Conservation (phyloP, 2,113 vertebrate genomes). For the Gymnorhina tibicen region DNA sequence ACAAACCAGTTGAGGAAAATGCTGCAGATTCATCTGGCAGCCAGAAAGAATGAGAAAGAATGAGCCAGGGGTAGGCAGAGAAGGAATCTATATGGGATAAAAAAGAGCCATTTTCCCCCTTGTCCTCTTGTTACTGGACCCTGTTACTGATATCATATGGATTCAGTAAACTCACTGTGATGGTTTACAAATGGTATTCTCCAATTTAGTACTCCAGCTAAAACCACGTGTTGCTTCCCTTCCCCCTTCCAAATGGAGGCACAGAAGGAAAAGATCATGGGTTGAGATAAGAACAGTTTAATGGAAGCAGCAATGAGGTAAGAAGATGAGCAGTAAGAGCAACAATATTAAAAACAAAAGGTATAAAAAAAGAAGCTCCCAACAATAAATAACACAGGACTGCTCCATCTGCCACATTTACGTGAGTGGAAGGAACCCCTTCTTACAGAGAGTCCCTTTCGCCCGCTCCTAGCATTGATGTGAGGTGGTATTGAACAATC, state of each 20-base stretch:
- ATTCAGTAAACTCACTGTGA: background rate
- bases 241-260: no score
- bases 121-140: background rate
- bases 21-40: background rate
- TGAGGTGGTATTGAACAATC: background rate
- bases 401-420: background rate
- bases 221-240: background rate
- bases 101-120: background rate
- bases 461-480: background rate
- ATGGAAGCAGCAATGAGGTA: background rate
- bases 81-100: background rate
- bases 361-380: background rate
- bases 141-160: background rate
- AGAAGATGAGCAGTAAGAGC: background rate
- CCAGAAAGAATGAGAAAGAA: background rate
- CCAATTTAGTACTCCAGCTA: background rate
- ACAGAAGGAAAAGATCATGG: background rate
- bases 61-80: background rate
- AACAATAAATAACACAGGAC: background rate
- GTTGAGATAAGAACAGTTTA: background rate
- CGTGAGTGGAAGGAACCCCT: background rate
- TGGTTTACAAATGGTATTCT: background rate
- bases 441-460: background rate
- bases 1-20: conserved; percentile 9
- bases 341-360: background rate